Base-by-base conservation (phyloP, 2,113 vertebrate genomes). In the Pomatorhinus ruficollis region DNA sequence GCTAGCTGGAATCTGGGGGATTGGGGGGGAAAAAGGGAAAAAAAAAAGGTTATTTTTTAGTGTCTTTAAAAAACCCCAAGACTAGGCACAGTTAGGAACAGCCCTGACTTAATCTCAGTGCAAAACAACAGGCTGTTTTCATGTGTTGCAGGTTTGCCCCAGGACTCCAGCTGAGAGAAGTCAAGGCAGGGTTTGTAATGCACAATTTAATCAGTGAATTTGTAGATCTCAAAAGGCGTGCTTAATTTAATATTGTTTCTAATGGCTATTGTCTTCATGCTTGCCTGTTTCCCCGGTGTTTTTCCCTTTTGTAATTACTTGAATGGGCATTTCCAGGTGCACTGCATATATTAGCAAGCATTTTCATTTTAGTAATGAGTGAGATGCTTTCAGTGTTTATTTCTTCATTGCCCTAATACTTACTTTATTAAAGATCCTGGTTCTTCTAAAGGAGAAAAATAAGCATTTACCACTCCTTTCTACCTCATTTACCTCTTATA, bases 211-310 rank as follows among this genome's bases (percentile, higher is more conserved):
- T 89, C 90, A 59, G 90, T 87, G 90, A 95, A 89, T 89, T 85
- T 79, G 92, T 89, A 77, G 57, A 85, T 91, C 88, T 96, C 89
- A 63, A 52, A 92, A 92, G 90, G 75, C 10, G 8, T 71, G 61
- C 94, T 97, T 96, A 89, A 96, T 95, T 94, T 95, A 93, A 92
- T 96, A 96, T 96, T 92, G 68, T 90, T 90, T 68, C 83, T 95
- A 94, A 95, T 95, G 86, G 88, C 95, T 94, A 90, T 93, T 91
- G 89, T 96, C 66, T 96, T 93, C 84, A 88, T 96, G 96, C 88
- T 90, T 91, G 75, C 90, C 75, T 91, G 89, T 91, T 95, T 82
- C 91, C 65, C 83, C 0, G 12, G 93, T 91, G 94, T 35, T 93
- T 97, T 95, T 95, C 87, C 42, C 64, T 89, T 66, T 96, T 82